A percentile compares a stretch with the other conserved stretches of the same genome.
phyloP scores from a whole-genome alignment of 2,113 vertebrate genomes.

The Entomyzon cyanotis region DNA sequence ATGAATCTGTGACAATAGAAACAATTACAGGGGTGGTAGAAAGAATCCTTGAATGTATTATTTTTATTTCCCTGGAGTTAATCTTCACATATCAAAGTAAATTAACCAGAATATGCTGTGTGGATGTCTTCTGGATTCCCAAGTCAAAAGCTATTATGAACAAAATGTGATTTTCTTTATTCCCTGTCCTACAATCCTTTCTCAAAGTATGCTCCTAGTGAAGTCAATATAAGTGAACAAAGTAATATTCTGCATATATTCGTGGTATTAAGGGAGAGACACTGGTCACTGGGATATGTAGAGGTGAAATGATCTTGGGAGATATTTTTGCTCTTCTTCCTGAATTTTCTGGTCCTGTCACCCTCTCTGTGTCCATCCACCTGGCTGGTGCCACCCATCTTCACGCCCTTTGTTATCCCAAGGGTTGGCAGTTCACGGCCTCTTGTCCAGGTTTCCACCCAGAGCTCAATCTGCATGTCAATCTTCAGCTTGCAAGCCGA shows the following conservation, averaged over 20 bases:
- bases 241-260: background rate
- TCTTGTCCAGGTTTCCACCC: background rate
- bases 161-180: conserved; percentile 21
- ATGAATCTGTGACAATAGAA: conserved; percentile 42
- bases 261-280: background rate
- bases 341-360: background rate
- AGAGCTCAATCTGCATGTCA: background rate
- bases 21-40: conserved; percentile 24
- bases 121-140: conserved; percentile 34
- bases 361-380: background rate
- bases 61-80: conserved; percentile 66
- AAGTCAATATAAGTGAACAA: background rate
- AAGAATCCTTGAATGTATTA: conserved; percentile 50
- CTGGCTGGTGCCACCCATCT: background rate
- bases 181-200: background rate
- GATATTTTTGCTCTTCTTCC: background rate
- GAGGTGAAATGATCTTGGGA: background rate
- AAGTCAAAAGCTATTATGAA: conserved; percentile 53
- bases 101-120: conserved; percentile 50
- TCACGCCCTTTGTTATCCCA: background rate
- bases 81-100: conserved; percentile 53
- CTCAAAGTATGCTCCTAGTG: background rate
- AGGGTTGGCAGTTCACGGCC: background rate
- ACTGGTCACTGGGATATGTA: background rate
- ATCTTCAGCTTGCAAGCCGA: background rate